Evolutionary conservation across 2,113 vertebrate species (phyloP), one percentile per base, ranked within the genome.

Genomic region (Chlamydotis undulata): DNA sequence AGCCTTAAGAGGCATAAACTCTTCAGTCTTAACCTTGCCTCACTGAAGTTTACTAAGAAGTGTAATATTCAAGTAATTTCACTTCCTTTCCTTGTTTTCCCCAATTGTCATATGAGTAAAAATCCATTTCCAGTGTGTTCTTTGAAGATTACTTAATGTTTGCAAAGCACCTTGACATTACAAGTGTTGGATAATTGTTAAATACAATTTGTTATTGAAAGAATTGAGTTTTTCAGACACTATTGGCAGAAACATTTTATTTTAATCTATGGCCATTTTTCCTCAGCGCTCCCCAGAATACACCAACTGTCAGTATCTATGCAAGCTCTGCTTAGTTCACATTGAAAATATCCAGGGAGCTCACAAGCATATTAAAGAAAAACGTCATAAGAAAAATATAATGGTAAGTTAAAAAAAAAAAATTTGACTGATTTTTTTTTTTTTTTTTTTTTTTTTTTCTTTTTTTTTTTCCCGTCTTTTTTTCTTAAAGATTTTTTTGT

Each of bases 321-420:
- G 99, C 99, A 99, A 99, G 96, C 99, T 99, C 77, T 99, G 99
- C 97, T 98, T 99, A 65, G 99, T 99, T 96, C 99, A 99, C 95
- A 99, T 99, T 93, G 99, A 99, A 98, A 99, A 99, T 97, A 98
- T 99, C 96, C 99, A 99, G 95, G 99, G 99, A 97, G 99, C 99
- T 70, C 99, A 99, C 98, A 99, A 99, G 96, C 99, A 99, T 98
- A 99, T 99, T 98, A 99, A 99, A 96, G 99, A 99, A 97, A 99
- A 99, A 96, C 98, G 99, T 37, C 99, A 99, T 98, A 99, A 99
- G 98, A 99, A 99, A 98, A 99, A 99, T 97, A 99, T 99, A 75
- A 98, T 98, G 99, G 99, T 99, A 98, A 98, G 98, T 97, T 78
- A 79, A 90, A 29, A 85, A 52, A 25, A 70, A 53, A 14, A 31